Evolutionary conservation across 2,113 vertebrate species (phyloP).

Genomic region (Rhinichthys klamathensis): DNA sequence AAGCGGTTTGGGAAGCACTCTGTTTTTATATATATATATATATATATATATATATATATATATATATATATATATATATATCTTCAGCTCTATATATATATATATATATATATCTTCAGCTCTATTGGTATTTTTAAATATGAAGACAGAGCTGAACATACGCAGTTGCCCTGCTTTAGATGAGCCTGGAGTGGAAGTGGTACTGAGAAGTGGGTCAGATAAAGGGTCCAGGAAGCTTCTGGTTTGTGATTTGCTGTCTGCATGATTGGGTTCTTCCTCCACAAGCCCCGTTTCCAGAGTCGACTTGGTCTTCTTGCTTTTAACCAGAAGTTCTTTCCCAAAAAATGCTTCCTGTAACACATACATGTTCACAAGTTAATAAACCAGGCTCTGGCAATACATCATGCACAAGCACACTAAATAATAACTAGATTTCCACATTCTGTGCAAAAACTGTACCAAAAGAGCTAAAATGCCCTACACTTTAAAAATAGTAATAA

Average conservation of each 20-base stretch:
- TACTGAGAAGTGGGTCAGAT: constrained; percentile 77
- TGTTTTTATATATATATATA: not conserved
- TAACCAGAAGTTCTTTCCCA: constrained; percentile 90
- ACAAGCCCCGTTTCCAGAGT: constrained; percentile 68
- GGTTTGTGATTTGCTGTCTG: constrained; percentile 71
- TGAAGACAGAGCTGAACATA: constrained; percentile 65
- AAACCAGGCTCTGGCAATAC: too few species aligned
- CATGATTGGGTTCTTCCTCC: constrained; percentile 75
- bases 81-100: too few species aligned
- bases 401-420: not conserved
- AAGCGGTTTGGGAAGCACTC: too few species aligned
- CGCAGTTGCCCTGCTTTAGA: constrained; percentile 81
- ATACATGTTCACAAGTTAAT: constrained; percentile 8
- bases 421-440: not conserved
- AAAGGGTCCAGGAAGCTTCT: constrained; percentile 77
- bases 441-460: not conserved
- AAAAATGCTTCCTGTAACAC: constrained; percentile 92
- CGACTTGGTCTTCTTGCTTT: constrained; percentile 81
- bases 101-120: not conserved
- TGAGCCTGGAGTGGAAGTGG: constrained; percentile 73
- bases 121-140: not conserved
- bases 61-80: not conserved
- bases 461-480: not conserved
- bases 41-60: not conserved
- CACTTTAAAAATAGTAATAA: too few species aligned